phyloP scores from a whole-genome alignment of 2,797 vertebrate genomes.

The Benthosema pterotum region DNA sequence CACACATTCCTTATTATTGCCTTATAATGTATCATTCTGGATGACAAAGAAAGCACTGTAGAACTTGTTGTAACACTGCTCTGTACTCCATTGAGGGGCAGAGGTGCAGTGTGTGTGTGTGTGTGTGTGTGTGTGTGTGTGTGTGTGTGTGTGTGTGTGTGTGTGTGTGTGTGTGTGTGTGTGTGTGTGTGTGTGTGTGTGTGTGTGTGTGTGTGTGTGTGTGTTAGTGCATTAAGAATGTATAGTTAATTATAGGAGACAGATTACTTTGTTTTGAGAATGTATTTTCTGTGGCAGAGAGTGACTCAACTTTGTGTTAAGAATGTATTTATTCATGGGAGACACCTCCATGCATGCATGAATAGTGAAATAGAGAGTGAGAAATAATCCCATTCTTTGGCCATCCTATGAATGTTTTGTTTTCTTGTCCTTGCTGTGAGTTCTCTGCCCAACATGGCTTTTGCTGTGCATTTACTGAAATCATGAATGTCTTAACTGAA shows the following conservation, averaged over 20 bases:
- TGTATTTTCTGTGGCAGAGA: neutral
- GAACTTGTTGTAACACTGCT: slow-evolving; percentile 61
- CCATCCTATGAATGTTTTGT: too few relatives aligned
- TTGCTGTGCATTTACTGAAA: too few relatives aligned
- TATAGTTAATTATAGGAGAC: neutral
- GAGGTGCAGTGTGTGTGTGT: slow-evolving; percentile 45
- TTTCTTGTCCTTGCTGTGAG: too few relatives aligned
- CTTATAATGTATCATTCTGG: slow-evolving; percentile 77
- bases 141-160: neutral
- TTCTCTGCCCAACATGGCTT: too few relatives aligned
- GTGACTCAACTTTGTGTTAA: too few relatives aligned
- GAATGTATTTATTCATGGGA: neutral
- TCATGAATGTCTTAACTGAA: too few relatives aligned
- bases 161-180: slow-evolving; percentile 12
- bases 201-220: slow-evolving; percentile 7
- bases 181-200: slow-evolving; percentile 28
- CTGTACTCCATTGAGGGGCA: slow-evolving; percentile 52
- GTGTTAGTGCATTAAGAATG: neutral
- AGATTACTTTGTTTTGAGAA: too few relatives aligned
- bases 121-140: slow-evolving; percentile 4
- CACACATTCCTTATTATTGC: slow-evolving; percentile 58
- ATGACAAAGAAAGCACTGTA: slow-evolving; percentile 82
- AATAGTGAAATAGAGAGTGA: neutral
- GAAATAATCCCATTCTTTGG: too few relatives aligned
- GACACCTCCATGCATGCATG: neutral